These are phyloP conservation scores for Lycopodina hypogea DNA, from an alignment of 37 sponge, comb jelly and placozoan genomes.

Conservation along the genomic window DNA sequence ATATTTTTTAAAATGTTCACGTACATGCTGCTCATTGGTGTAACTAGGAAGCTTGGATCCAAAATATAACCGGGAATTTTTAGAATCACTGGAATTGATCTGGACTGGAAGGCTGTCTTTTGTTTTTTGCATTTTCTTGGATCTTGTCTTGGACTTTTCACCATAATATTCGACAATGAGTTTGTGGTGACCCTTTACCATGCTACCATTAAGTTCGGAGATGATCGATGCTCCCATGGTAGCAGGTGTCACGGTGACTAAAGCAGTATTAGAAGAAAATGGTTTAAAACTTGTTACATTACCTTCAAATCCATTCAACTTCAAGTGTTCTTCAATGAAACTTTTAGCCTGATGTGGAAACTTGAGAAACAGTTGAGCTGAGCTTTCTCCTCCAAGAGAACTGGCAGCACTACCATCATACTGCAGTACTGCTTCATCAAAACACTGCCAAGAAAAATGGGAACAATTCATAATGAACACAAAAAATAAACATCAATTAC, in stretches of 20 bases:
- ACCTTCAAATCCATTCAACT: constrained; percentile 2
- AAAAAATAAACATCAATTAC: too few species aligned
- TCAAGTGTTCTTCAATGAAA: neutral
- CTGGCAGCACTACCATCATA: constrained; percentile 16
- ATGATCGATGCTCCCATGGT: neutral
- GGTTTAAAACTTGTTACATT: neutral
- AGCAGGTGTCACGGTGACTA: constrained; percentile 6
- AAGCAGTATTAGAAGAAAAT: neutral
- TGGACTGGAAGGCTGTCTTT: neutral
- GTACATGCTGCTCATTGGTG: constrained; percentile 22
- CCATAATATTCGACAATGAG: neutral
- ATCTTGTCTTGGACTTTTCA: neutral
- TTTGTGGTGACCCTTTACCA: constrained; percentile 18
- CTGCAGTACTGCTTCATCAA: too few species aligned
- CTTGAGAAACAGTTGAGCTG: constrained; percentile 10
- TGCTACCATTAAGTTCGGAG: constrained; percentile 7
- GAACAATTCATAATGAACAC: too few species aligned
- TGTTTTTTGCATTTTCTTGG: neutral
- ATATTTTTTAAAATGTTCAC: constrained; percentile 25
- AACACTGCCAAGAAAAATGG: too few species aligned
- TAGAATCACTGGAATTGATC: neutral
- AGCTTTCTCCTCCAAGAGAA: neutral
- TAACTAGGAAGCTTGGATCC: constrained; percentile 9
- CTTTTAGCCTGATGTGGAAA: constrained; percentile 4
- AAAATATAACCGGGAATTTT: neutral